Percentiles rank a stretch among this genome's conserved stretches.
Evolutionary conservation across 2,888 invertebrate genomes (phyloP).

Genomic region (Oscheius onirici): DNA sequence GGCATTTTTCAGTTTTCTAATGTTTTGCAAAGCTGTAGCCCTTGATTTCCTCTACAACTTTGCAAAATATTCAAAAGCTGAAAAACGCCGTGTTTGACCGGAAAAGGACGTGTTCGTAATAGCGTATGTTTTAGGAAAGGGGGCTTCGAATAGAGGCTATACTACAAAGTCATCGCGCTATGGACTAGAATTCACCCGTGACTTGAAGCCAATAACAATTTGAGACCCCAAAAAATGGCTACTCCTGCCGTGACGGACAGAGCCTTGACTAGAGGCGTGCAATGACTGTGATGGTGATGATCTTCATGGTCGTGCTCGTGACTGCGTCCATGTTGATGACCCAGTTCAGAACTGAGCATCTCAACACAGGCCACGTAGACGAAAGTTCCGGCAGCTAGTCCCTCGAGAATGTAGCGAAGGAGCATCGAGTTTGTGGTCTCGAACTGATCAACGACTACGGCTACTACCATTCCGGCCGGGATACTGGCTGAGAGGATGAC

Average conservation of each 20-base stretch:
- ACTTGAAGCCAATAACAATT: slow-evolving; percentile 15
- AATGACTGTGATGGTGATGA: not conserved
- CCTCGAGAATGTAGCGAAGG: slow-evolving; percentile 63
- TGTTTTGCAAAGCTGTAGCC: too few species aligned
- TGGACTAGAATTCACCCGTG: slow-evolving; percentile 16
- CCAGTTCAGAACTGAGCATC: slow-evolving; percentile 61
- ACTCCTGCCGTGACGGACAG: slow-evolving; percentile 30
- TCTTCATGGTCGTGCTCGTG: slow-evolving; percentile 16
- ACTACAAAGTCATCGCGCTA: too few species aligned
- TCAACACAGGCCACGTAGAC: slow-evolving; percentile 69
- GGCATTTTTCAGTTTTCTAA: too few species aligned
- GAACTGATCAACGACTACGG: slow-evolving; percentile 56
- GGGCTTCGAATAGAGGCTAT: too few species aligned
- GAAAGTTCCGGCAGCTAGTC: slow-evolving; percentile 68
- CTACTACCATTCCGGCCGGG: slow-evolving; percentile 63
- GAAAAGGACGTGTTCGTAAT: too few species aligned
- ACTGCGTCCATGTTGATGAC: slow-evolving; percentile 20
- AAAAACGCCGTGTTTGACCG: too few species aligned
- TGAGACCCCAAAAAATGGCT: slow-evolving; percentile 33
- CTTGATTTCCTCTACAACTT: too few species aligned
- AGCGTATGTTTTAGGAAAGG: too few species aligned
- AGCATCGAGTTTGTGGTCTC: slow-evolving; percentile 50
- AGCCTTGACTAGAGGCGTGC: slow-evolving; percentile 18
- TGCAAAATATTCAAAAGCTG: too few species aligned
- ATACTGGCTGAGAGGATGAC: slow-evolving; percentile 60